Conservation (phyloP, 2,888 invertebrate genomes). For the Spatulosminthurus flaviceps region DNA sequence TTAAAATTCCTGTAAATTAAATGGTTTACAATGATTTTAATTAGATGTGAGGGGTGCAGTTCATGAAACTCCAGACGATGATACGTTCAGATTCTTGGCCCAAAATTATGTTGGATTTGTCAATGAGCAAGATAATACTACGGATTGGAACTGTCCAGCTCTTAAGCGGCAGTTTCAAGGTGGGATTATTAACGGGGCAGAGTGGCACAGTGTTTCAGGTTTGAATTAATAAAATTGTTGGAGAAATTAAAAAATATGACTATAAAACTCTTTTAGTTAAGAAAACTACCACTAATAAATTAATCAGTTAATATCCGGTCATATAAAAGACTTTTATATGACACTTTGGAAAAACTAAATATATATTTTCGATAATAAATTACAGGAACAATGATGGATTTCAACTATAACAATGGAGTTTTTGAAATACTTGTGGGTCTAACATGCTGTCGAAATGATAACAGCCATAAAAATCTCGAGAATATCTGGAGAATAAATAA, state of each 20-base stretch:
- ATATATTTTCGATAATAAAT: too few relatives aligned
- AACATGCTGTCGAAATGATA: slow-evolving; percentile 70
- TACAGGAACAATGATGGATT: slow-evolving; percentile 72
- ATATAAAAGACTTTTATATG: too few relatives aligned
- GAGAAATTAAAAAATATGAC: too few relatives aligned
- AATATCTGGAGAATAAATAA: slow-evolving; percentile 53
- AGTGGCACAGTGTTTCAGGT: slow-evolving; percentile 69
- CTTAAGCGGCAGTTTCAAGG: slow-evolving; percentile 64
- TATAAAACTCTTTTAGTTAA: too few relatives aligned
- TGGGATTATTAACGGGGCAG: slow-evolving; percentile 72
- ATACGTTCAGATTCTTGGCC: slow-evolving; percentile 57
- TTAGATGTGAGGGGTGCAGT: neutral
- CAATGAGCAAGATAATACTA: neutral
- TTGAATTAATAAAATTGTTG: neutral
- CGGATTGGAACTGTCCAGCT: slow-evolving; percentile 54
- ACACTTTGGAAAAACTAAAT: too few relatives aligned
- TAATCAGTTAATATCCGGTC: too few relatives aligned
- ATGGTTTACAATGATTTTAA: too few relatives aligned
- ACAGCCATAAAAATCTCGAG: slow-evolving; percentile 67
- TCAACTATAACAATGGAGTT: slow-evolving; percentile 70
- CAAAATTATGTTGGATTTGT: slow-evolving; percentile 51
- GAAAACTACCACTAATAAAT: too few relatives aligned
- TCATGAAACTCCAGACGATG: slow-evolving; percentile 59
- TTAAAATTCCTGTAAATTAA: too few relatives aligned
- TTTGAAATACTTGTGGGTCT: slow-evolving; percentile 71